These are phyloP conservation scores for Bubo scandiacus DNA, from an alignment of 2,113 vertebrate species.

Conservation along the genomic window DNA sequence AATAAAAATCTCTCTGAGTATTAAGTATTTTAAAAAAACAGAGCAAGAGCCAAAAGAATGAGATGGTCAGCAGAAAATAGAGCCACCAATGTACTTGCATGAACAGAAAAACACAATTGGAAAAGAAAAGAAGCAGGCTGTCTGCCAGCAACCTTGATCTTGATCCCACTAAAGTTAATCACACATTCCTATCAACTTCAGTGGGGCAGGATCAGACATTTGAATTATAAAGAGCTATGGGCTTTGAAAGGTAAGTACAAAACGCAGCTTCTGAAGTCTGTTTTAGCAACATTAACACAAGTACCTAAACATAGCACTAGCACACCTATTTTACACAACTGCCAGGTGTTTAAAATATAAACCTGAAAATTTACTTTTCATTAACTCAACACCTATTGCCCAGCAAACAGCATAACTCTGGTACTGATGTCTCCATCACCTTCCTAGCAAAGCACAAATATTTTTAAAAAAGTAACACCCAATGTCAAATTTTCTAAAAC, in stretches of 20 bases:
- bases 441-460: neutral
- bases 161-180: neutral
- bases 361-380: neutral
- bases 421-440: neutral
- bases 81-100: neutral
- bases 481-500: neutral
- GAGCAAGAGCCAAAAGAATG: neutral
- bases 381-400: neutral
- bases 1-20: neutral
- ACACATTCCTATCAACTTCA: constrained; percentile 6
- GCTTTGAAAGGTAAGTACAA: neutral
- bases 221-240: neutral
- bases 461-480: neutral
- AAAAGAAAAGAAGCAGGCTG: neutral
- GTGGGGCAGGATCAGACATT: neutral
- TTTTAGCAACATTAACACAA: neutral
- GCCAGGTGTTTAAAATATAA: neutral
- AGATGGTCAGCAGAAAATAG: neutral
- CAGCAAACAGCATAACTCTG: neutral
- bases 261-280: neutral
- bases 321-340: neutral
- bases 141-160: neutral
- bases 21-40: neutral
- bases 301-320: neutral
- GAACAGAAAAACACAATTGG: constrained; percentile 28